Base-by-base conservation (phyloP, 2,888 invertebrate species). In the Hirtodrosophila cameraria region DNA sequence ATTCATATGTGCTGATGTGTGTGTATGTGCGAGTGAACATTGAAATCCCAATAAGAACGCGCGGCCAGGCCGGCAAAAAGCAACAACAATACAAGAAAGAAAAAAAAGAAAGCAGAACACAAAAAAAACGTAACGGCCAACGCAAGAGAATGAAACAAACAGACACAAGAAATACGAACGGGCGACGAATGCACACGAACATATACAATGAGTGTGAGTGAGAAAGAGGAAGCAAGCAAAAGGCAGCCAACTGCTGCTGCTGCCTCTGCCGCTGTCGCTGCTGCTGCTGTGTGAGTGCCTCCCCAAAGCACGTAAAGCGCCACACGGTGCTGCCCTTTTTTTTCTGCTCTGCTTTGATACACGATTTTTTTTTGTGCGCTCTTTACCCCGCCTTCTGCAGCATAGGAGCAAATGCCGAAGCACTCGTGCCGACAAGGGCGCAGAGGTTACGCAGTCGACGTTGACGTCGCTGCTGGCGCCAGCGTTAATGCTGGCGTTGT, bases 1-100 rank as follows among this genome's bases (percentile, higher is more conserved):
- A 48, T 16, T 38, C 30, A n/a, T 27, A 61, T 53, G 41, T 45
- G 33, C 25, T 28, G 53, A 28, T 38, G 60, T 53, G 46, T 45
- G 25, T 28, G 18, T 33, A 25, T 39, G 27, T 15, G 36, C 36
- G 41, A 33, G 42, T 36, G 61, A 35, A 60, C 62, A 52, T 63
- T 69, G 75, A 67, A 73, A 75, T 83, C 72, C 84, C 79, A 83
- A 83, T 80, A 80, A 66, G 78, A 80, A 66, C 49, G 63, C 75
- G 41, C 58, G 50, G 36, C 61, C 58, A 54, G 39, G 38, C 62
- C 57, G 53, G 33, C 46, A 43, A 36, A 42, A 57, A 41, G 28
- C 39, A 31, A 15, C 33, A 28, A 23, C 2, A 41, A 36, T 5
- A 30, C 33, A 18, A 28, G 58, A 59, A 42, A 43, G 41, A 18